These are phyloP conservation scores for Pangasianodon hypophthalmus DNA, from an alignment of 2,113 vertebrate species.

Conservation along the genomic window DNA sequence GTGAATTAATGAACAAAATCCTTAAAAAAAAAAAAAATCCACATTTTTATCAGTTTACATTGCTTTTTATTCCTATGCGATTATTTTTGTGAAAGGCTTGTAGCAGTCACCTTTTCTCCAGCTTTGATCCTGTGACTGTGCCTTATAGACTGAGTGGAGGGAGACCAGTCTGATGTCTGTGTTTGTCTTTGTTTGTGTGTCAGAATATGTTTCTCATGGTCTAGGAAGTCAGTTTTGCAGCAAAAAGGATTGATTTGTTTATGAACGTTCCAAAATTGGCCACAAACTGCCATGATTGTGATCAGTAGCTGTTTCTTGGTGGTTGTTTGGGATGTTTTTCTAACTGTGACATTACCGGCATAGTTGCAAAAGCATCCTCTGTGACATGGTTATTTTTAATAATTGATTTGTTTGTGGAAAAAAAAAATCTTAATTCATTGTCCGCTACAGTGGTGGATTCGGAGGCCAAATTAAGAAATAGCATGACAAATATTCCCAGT, in stretches of 20 bases:
- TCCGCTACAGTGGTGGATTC: slow-evolving; percentile 30
- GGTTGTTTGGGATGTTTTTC: neutral
- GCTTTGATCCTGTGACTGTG: slow-evolving; percentile 51
- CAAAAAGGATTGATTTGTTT: slow-evolving; percentile 14
- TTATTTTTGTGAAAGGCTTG: slow-evolving; percentile 44
- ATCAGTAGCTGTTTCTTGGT: neutral
- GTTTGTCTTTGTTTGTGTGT: slow-evolving; percentile 23
- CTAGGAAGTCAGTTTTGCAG: slow-evolving; percentile 30
- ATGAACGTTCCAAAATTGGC: neutral
- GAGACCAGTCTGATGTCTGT: slow-evolving; percentile 34
- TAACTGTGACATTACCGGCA: neutral
- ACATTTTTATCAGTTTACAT: neutral
- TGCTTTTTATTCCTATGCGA: neutral
- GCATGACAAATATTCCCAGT: slow-evolving; percentile 32
- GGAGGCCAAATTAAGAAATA: slow-evolving; percentile 28
- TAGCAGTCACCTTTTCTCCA: slow-evolving; percentile 51
- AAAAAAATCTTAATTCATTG: slow-evolving; percentile 1
- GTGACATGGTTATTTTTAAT: slow-evolving; percentile 32
- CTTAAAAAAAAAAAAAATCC: neutral
- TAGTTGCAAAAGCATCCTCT: slow-evolving; percentile 24
- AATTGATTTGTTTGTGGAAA: neutral
- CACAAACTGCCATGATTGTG: slow-evolving; percentile 29
- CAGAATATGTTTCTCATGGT: slow-evolving; percentile 25
- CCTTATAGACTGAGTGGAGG: slow-evolving; percentile 52
- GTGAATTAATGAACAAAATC: slow-evolving; percentile 7